A percentile compares a stretch with the other conserved stretches of the same genome.
Conservation (phyloP, 1,140 invertebrate genomes). For the Dinothrombium tinctorium region DNA sequence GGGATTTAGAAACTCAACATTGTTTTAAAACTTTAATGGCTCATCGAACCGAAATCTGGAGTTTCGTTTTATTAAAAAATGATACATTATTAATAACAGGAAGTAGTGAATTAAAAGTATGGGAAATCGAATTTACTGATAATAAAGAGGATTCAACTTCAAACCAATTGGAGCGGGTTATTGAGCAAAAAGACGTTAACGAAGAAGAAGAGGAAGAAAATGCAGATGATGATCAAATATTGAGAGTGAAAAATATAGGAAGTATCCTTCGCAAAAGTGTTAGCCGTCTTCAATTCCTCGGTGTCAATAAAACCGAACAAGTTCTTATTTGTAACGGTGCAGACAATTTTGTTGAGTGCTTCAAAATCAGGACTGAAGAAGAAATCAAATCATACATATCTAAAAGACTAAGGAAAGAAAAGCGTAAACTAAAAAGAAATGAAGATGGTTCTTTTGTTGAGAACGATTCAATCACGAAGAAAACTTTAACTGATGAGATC, state of each 20-base stretch:
- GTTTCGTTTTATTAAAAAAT: conserved; percentile 47
- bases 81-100: conserved; percentile 64
- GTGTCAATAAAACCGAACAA: conserved; percentile 28
- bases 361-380: conserved; percentile 45
- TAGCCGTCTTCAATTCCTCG: conserved; percentile 22
- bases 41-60: conserved; percentile 43
- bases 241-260: conserved; percentile 26
- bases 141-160: conserved; percentile 8
- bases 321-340: conserved; percentile 58
- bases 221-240: conserved; percentile 18
- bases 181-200: conserved; percentile 16
- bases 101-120: conserved; percentile 54
- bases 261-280: conserved; percentile 44
- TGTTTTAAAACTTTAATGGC: conserved; percentile 72
- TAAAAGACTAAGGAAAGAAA: conserved; percentile 50
- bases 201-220: conserved; percentile 32
- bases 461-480: neutral
- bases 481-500: conserved; percentile 38
- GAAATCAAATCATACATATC: conserved; percentile 38
- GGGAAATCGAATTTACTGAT: conserved; percentile 29
- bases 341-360: conserved; percentile 56
- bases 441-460: neutral
- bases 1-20: conserved; percentile 80
- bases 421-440: conserved; percentile 5
- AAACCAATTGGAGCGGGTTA: neutral